Evolutionary conservation across 2,888 invertebrate species (phyloP).

Genomic region (Zaprionus lineosus): DNA sequence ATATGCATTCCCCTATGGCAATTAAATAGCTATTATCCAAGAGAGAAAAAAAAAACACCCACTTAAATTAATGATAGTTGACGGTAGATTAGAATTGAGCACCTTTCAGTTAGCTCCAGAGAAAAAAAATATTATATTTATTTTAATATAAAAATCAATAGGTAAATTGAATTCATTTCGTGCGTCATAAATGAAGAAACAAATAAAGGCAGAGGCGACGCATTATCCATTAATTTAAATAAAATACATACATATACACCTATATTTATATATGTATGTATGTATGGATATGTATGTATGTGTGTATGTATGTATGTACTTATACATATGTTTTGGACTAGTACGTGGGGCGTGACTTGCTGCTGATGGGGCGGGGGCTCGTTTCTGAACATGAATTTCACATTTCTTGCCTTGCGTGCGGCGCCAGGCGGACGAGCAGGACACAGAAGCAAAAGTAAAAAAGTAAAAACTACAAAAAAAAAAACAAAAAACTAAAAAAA

Average conservation of each 20-base stretch:
- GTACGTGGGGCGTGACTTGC: slow-evolving; percentile 18
- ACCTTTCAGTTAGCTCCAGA: no score
- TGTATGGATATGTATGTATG: not conserved
- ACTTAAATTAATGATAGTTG: no score
- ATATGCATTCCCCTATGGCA: not conserved
- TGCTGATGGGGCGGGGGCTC: slow-evolving; percentile 5
- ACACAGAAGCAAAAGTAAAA: no score
- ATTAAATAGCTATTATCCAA: slow-evolving; percentile 34
- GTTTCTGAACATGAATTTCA: slow-evolving; percentile 55
- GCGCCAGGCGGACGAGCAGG: slow-evolving; percentile 60
- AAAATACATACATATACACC: not conserved
- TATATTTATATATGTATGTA: not conserved
- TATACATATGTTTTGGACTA: not conserved
- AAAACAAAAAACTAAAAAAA: slow-evolving; percentile 11
- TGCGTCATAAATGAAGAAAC: slow-evolving; percentile 39
- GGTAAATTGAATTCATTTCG: slow-evolving; percentile 49
- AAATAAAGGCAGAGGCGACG: slow-evolving; percentile 38
- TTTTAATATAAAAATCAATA: slow-evolving; percentile 68
- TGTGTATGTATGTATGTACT: not conserved
- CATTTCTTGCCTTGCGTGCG: slow-evolving; percentile 72
- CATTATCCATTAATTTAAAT: slow-evolving; percentile 37
- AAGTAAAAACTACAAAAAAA: slow-evolving; percentile 1
- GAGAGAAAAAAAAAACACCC: not conserved
- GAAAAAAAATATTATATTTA: slow-evolving; percentile 26
- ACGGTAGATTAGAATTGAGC: no score